Conservation (phyloP, 1,140 invertebrate genomes). For the roundworm (Caenorhabditis elegans) region WBcel235 BX284602.5:6518501-6519000, state of each 20-base stretch:
- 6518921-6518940: background rate
- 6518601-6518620: background rate
- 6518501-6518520: background rate
- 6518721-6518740: background rate
- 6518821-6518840: background rate
- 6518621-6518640: slow-evolving; percentile 10
- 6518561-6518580: background rate
- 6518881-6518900: background rate
- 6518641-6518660: background rate
- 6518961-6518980: background rate
- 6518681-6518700: background rate
- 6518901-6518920: slow-evolving; percentile 12
- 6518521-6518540: background rate
- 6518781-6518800: background rate
- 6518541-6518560: background rate
- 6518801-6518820: background rate
- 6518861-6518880: background rate
- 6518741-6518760: background rate
- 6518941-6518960: background rate
- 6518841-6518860: background rate
- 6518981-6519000: background rate
- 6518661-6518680: too few species aligned
- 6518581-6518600: background rate
- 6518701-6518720: background rate
- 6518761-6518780: background rate